Percentiles rank a stretch among this genome's conserved stretches.
These are phyloP conservation scores for Mactra quadrangularis DNA, from an alignment of 1,140 invertebrate genomes.

Conservation along the genomic window DNA sequence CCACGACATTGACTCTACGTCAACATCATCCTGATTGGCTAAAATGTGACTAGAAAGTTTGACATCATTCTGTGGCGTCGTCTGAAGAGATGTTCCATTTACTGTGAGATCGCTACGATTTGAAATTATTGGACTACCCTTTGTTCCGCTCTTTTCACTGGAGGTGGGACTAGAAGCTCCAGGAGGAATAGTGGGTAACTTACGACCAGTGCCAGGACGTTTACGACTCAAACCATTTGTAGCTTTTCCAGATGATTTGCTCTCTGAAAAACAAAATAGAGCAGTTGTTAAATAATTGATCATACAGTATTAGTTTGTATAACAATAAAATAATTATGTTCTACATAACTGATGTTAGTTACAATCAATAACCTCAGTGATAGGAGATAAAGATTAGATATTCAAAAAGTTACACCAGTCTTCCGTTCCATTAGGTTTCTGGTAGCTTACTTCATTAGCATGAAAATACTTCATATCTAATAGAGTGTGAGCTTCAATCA, in stretches of 20 bases:
- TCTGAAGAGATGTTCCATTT: constrained; percentile 45
- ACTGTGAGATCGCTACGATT: constrained; percentile 12
- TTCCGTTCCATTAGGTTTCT: too few relatives aligned
- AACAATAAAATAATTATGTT: too few relatives aligned
- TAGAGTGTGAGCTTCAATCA: too few relatives aligned
- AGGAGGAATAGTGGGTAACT: constrained; percentile 80
- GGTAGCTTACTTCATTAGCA: too few relatives aligned
- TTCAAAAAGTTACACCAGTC: too few relatives aligned
- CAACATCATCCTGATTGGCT: constrained; percentile 64
- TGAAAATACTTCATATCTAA: too few relatives aligned
- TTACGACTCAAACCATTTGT: constrained; percentile 73
- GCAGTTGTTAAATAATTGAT: too few relatives aligned
- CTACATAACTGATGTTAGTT: too few relatives aligned
- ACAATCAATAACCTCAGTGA: too few relatives aligned
- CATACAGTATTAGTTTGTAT: too few relatives aligned
- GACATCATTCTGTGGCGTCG: constrained; percentile 62
- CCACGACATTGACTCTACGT: constrained; percentile 67
- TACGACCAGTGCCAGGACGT: constrained; percentile 80
- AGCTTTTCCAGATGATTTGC: constrained; percentile 64
- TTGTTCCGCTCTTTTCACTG: constrained; percentile 72
- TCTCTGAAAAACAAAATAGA: constrained; percentile 32
- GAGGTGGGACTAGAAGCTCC: constrained; percentile 71
- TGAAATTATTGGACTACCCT: constrained; percentile 52
- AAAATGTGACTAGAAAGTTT: constrained; percentile 71
- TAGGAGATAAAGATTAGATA: too few relatives aligned